Evolutionary conservation across 2,888 invertebrate species (phyloP), one percentile per base, ranked within the genome.

Genomic region (Cistogaster globosa): DNA sequence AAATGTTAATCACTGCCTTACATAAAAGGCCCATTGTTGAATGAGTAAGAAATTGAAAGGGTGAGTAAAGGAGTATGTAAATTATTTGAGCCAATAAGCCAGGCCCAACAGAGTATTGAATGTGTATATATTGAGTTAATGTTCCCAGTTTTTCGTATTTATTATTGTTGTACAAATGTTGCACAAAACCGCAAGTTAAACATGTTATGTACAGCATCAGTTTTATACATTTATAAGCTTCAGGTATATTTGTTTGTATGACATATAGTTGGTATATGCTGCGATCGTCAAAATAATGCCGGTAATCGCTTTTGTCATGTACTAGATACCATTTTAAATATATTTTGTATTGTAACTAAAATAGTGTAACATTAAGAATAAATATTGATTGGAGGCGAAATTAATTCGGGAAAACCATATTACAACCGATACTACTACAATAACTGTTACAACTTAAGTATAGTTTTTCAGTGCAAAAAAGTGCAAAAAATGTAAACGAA

Each of bases 1-100:
- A 89, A 90, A 89, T 89, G 88, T 89, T 89, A 90, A 89, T 88
- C 88, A 87, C 88, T 87, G 86, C 86, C 87, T 86, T 86, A 87
- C 88, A 88, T 88, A 88, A 88, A 88, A 88, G 87, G 87, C 75
- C 86, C 87, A 89, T 88, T 88, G 78, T 60, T 38, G 78, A 75
- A 63, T 45, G 57, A 62, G 57, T 42, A 45, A 74, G 62, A 63
- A 4, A 36, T 48, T 45, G 16, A 36, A 51, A 20, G n/a, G 26
- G 20, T 8, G 20, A 55, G 58, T 51, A 36, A 36, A 67, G 38
- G 32, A 32, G 69, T 65, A 75, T 76, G 69, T 57, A 58, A 69
- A 63, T 72, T 76, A 51, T 71, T 60, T 79, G 63, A 71, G 65
- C 75, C 60, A 80, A 68, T 55, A 86, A 83, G 68, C 62, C 68